Percentiles rank a stretch among this genome's conserved stretches.
Evolutionary conservation across 2,797 vertebrate genomes (phyloP).

Genomic region (Dipus sagitta): DNA sequence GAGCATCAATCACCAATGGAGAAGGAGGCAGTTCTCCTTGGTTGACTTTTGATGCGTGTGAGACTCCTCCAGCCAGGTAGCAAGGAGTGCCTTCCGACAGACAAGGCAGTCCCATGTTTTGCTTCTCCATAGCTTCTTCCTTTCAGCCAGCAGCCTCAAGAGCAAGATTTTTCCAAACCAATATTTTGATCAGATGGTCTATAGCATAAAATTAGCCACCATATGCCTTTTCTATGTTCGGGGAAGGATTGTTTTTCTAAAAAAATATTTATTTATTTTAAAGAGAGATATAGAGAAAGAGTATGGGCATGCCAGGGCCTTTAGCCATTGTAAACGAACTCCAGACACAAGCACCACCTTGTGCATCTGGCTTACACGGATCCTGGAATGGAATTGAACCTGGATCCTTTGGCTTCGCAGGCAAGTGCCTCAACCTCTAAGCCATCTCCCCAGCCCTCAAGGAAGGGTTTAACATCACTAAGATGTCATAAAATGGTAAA

Average conservation of each 20-base stretch:
- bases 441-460: neutral
- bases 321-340: too few relatives aligned
- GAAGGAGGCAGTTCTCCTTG: neutral
- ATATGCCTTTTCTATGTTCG: neutral
- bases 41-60: neutral
- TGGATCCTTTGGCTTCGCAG: too few relatives aligned
- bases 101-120: neutral
- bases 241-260: too few relatives aligned
- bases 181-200: constrained; percentile 12
- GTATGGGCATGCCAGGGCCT: too few relatives aligned
- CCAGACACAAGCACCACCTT: too few relatives aligned
- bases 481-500: neutral
- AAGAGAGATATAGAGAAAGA: too few relatives aligned
- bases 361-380: too few relatives aligned
- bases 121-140: neutral
- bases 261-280: too few relatives aligned
- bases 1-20: neutral
- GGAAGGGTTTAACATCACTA: constrained; percentile 21
- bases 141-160: neutral
- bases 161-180: constrained; percentile 23
- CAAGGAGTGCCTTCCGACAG: neutral
- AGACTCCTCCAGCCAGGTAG: neutral
- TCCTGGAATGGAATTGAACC: too few relatives aligned
- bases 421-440: too few relatives aligned
- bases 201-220: constrained; percentile 11